Evolutionary conservation across 2,888 invertebrate genomes (phyloP), one percentile per base, ranked within the genome.

Genomic region (Dimorphilus gyrociliatus): DNA sequence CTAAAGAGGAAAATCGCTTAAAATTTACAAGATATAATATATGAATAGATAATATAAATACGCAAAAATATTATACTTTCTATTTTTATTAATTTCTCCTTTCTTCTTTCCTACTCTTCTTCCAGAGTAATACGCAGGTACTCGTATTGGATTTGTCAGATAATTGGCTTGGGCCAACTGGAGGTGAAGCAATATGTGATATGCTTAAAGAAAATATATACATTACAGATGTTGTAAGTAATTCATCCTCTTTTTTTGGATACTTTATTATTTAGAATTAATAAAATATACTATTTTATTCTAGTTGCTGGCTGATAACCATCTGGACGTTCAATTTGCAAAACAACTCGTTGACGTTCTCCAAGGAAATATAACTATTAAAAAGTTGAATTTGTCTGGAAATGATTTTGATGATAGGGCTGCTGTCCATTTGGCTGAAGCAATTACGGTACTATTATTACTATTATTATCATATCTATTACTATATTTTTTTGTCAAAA

Each of bases 181-280:
- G 61, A 16, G 56, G 58, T 4, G 18, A 44, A 14, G 42, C 51
- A 10, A 41, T 61, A 7, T 53, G 51, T 44, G 53, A 56, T 19
- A 59, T 60, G 59, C 43, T 62, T 12, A 55, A 47, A 34, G 62
- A 62, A 41, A 62, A 62, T 41, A 57, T 59, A 35, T 61, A 55
- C 38, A 60, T 62, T 14, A 51, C 55, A 25, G 45, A 56, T 29
- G 32, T 60, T 36, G 60, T 56, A 42, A 42, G 44, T 41, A 19
- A 25, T 7, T 3, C 18, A 4, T 10, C 15, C 6, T 7, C 13
- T 28, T 29, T 10, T 8, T 26, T 27, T 6, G 5, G 17, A 10
- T 27, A 16, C n/a, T 8, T 25, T 10, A 12, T 7, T 25, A 7
- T 7, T 12, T 8, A 6, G 12, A 25, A 25, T 7, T 25, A 12